Conservation (phyloP, 2,797 vertebrate species). For the Apogon talboti region DNA sequence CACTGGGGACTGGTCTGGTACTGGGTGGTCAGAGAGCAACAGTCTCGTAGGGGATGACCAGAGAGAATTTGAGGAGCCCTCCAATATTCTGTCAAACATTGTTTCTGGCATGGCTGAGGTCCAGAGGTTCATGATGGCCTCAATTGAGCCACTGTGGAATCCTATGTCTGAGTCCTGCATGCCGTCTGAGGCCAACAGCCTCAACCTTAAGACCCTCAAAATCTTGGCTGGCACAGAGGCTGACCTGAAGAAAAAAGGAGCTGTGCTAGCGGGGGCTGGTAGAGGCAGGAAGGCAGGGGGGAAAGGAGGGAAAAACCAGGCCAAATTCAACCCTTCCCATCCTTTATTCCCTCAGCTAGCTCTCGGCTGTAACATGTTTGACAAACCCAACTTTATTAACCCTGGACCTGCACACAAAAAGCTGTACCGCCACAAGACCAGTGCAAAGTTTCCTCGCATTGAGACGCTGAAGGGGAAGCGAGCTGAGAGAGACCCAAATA, state of each 20-base stretch:
- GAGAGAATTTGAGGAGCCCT: constrained; percentile 98
- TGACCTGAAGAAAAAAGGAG: constrained; percentile 94
- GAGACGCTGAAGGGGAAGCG: constrained; percentile 97
- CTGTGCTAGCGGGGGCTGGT: constrained; percentile 82
- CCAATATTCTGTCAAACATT: constrained; percentile 99
- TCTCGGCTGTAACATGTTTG: constrained; percentile 93
- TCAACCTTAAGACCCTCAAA: constrained; percentile 99
- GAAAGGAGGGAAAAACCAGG: constrained; percentile 92
- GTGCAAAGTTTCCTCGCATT: constrained; percentile 95
- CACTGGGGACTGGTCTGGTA: constrained; percentile 88
- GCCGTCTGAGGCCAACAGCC: constrained; percentile 94
- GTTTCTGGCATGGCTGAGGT: constrained; percentile 99
- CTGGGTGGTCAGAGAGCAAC: constrained; percentile 89
- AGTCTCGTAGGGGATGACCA: constrained; percentile 94
- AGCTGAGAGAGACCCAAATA: constrained; percentile 93
- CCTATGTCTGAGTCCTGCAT: constrained; percentile 91
- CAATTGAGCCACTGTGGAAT: constrained; percentile 96
- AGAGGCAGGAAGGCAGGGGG: constrained; percentile 91
- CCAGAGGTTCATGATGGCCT: constrained; percentile 99
- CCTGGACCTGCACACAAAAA: constrained; percentile 99
- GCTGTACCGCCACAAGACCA: constrained; percentile 99
- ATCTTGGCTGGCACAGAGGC: constrained; percentile 96
- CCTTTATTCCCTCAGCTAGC: constrained; percentile 88
- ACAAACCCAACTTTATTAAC: constrained; percentile 96
- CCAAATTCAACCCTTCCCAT: constrained; percentile 89